Conservation (phyloP, 2,113 vertebrate genomes). For the Upupa epops region DNA sequence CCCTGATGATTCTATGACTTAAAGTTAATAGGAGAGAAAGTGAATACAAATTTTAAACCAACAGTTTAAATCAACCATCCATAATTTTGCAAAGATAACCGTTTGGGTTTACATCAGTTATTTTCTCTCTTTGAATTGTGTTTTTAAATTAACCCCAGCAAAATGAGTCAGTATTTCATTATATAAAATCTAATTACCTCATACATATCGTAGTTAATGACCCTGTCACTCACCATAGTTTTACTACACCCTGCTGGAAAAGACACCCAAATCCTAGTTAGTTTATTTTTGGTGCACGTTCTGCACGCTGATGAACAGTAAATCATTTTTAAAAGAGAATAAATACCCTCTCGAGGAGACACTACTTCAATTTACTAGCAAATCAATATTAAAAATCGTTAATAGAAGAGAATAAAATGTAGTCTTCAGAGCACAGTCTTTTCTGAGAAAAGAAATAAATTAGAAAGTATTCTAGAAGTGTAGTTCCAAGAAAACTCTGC, state of each 20-base stretch:
- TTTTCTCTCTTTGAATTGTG: neutral
- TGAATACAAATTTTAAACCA: neutral
- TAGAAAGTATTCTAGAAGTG: neutral
- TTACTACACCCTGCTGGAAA: neutral
- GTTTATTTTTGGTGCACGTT: neutral
- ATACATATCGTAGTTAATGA: neutral
- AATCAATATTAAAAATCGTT: neutral
- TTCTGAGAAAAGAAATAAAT: neutral
- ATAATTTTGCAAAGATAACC: neutral
- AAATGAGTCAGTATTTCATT: neutral
- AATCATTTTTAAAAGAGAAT: accelerated
- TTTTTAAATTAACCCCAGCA: neutral
- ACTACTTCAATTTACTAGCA: neutral
- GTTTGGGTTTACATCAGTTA: neutral
- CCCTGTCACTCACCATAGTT: neutral
- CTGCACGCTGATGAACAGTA: neutral
- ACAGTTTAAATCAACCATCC: neutral
- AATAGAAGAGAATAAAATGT: neutral
- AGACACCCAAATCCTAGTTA: neutral
- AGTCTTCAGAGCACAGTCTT: neutral
- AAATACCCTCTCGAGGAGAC: neutral
- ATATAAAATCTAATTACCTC: neutral
- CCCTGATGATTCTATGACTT: too few relatives aligned
- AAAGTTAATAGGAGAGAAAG: neutral
- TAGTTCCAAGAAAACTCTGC: neutral